Percentiles rank a stretch among this genome's conserved stretches.
Conservation (phyloP, 2,113 vertebrate genomes). For the Pungitius pungitius region DNA sequence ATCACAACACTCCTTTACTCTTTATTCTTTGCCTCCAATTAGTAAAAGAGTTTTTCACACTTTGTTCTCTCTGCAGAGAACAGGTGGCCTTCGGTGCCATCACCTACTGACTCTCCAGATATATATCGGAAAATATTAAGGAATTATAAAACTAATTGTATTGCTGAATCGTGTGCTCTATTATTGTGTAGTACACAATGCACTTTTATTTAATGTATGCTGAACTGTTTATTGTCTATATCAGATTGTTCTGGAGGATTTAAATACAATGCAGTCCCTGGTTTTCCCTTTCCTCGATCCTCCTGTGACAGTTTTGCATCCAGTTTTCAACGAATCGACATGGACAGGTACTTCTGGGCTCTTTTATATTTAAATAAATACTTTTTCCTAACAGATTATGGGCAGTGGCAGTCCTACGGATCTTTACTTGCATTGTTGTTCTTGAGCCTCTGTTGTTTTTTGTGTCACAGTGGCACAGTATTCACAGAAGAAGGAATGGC, state of each 20-base stretch:
- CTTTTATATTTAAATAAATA: background rate
- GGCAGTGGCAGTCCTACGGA: background rate
- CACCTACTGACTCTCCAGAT: constrained; percentile 3
- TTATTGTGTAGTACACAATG: background rate
- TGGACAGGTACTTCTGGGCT: constrained; percentile 85
- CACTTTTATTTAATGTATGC: background rate
- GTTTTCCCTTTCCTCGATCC: constrained; percentile 79
- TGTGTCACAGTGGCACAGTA: background rate
- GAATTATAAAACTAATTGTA: background rate
- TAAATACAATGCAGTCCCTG: constrained; percentile 34
- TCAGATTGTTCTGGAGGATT: constrained; percentile 45
- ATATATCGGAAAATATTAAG: background rate
- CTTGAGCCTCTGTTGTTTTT: constrained; percentile 1
- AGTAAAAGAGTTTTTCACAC: too few species aligned
- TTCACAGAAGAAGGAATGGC: background rate
- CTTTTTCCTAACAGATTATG: background rate
- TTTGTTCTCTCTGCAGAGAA: constrained; percentile 48
- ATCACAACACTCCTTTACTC: background rate
- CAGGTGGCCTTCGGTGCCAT: constrained; percentile 13
- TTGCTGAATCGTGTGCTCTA: background rate
- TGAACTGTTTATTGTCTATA: constrained; percentile 10
- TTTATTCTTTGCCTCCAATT: background rate
- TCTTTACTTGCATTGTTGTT: background rate
- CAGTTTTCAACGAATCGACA: constrained; percentile 84
- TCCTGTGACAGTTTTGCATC: constrained; percentile 81